Percentiles rank a stretch among this genome's conserved stretches.
Evolutionary conservation across 2,797 vertebrate species (phyloP).

Genomic region (Acanthopagrus latus): DNA sequence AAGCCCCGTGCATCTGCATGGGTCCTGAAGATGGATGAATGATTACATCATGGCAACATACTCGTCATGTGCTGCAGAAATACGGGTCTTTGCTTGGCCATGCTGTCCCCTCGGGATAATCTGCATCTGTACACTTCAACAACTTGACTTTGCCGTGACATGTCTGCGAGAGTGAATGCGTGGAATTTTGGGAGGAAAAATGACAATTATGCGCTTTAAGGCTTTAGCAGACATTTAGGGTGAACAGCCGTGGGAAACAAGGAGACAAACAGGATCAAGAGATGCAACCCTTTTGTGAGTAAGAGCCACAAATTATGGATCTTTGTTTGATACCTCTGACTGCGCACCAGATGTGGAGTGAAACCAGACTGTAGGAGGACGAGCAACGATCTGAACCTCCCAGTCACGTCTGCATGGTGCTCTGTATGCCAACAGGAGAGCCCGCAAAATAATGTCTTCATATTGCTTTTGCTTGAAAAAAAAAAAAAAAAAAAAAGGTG

Average conservation of each 20-base stretch:
- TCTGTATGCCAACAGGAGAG: slow-evolving; percentile 14
- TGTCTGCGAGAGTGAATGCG: slow-evolving; percentile 42
- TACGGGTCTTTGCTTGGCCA: background rate
- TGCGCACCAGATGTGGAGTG: slow-evolving; percentile 21
- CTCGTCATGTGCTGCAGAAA: slow-evolving; percentile 17
- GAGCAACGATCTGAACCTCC: background rate
- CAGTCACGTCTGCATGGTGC: slow-evolving; percentile 16
- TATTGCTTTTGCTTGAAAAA: slow-evolving; percentile 8
- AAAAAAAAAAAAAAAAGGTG: background rate
- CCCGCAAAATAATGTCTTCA: slow-evolving; percentile 30
- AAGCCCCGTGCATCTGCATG: background rate
- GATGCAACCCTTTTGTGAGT: slow-evolving; percentile 32
- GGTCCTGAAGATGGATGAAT: slow-evolving; percentile 9
- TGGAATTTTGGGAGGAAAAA: slow-evolving; percentile 44
- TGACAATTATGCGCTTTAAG: slow-evolving; percentile 58
- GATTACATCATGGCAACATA: slow-evolving; percentile 17
- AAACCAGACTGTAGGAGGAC: background rate
- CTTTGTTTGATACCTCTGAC: slow-evolving; percentile 22
- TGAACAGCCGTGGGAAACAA: slow-evolving; percentile 45
- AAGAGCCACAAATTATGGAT: slow-evolving; percentile 40
- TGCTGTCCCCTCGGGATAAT: slow-evolving; percentile 5
- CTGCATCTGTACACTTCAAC: slow-evolving; percentile 23
- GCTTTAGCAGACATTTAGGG: slow-evolving; percentile 43
- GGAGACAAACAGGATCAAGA: slow-evolving; percentile 36
- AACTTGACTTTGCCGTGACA: slow-evolving; percentile 33